Evolutionary conservation across 2,888 invertebrate genomes (phyloP).

Genomic region (Megalurothrips usitatus): DNA sequence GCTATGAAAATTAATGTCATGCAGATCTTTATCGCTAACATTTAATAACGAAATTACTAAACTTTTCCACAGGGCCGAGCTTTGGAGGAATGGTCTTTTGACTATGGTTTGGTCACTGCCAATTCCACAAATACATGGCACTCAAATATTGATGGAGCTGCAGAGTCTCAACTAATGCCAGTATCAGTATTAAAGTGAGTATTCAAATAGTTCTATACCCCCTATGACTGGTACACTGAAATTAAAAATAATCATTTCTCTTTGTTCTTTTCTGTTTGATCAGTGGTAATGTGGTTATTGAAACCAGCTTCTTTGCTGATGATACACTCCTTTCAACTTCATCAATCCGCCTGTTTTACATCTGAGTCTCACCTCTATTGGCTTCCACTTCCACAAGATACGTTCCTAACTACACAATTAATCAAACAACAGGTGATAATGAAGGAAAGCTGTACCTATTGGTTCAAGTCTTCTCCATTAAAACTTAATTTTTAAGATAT

Average conservation of each 20-base stretch:
- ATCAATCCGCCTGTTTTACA: slow-evolving; percentile 89
- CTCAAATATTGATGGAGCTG: slow-evolving; percentile 95
- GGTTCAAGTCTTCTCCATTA: no score
- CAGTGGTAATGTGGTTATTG: slow-evolving; percentile 94
- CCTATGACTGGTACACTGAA: background rate
- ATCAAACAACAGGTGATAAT: background rate
- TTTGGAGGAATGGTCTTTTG: slow-evolving; percentile 98
- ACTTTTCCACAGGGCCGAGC: slow-evolving; percentile 69
- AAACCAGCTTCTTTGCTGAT: slow-evolving; percentile 95
- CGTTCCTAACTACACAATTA: background rate
- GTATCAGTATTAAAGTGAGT: slow-evolving; percentile 89
- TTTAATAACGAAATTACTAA: slow-evolving; percentile 25
- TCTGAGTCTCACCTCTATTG: slow-evolving; percentile 49
- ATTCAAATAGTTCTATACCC: background rate
- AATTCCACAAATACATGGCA: slow-evolving; percentile 99
- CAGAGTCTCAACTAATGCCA: slow-evolving; percentile 99
- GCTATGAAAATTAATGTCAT: background rate
- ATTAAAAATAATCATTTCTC: background rate
- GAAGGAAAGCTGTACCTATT: no score
- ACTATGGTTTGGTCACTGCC: slow-evolving; percentile 99
- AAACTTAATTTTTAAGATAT: no score
- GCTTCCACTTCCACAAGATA: background rate
- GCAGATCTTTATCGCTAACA: no score
- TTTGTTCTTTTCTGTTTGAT: slow-evolving; percentile 26
- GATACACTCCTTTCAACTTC: slow-evolving; percentile 92